Percentiles rank a stretch among this genome's conserved stretches.
phyloP scores from a whole-genome alignment of 1,140 invertebrate genomes.

The Bradysia coprophila region DNA sequence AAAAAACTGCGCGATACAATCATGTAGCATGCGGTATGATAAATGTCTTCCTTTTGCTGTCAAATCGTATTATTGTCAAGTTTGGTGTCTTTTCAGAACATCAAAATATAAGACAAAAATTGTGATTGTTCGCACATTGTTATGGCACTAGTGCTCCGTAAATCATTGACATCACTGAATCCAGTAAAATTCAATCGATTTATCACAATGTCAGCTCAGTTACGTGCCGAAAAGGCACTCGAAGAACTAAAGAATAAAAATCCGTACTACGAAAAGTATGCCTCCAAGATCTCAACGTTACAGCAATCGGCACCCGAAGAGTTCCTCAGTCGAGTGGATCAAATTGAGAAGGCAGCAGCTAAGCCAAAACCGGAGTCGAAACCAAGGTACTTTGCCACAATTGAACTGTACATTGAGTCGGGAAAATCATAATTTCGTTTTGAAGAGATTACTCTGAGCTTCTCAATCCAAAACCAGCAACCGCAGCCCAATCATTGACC shows the following conservation, averaged over 20 bases:
- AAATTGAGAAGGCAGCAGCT: conserved; percentile 28
- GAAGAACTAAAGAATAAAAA: conserved; percentile 31
- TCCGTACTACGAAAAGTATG: conserved; percentile 70
- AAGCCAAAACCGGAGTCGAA: conserved; percentile 9
- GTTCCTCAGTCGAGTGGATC: conserved; percentile 45
- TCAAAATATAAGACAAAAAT: no score
- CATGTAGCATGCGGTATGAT: no score
- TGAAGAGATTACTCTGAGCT: conserved; percentile 20
- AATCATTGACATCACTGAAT: background rate
- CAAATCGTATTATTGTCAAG: no score
- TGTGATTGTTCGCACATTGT: no score
- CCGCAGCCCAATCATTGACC: conserved; percentile 13
- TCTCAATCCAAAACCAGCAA: conserved; percentile 29
- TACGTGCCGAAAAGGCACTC: conserved; percentile 16
- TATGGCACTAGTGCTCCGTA: background rate
- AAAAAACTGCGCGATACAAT: no score
- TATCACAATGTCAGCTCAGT: conserved; percentile 14
- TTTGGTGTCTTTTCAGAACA: no score
- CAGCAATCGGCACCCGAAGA: conserved; percentile 58
- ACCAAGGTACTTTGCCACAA: background rate
- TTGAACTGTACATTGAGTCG: no score
- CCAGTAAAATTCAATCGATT: background rate
- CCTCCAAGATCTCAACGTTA: conserved; percentile 49
- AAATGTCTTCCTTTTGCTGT: no score
- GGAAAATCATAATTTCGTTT: no score